phyloP scores from a whole-genome alignment of 2,797 vertebrate genomes.

The Macrochelys suwanniensis region DNA sequence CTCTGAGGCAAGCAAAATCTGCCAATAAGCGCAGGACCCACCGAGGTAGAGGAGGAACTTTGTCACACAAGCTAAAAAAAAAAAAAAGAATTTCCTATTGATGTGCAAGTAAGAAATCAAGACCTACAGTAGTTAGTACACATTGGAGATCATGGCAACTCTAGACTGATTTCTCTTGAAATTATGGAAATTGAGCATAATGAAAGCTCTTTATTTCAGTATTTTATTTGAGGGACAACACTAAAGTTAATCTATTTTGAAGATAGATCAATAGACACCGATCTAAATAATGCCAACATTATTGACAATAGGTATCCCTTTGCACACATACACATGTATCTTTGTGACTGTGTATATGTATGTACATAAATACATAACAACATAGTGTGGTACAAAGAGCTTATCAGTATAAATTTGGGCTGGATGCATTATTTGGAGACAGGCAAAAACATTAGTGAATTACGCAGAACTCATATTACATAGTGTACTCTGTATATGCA shows the following conservation, averaged over 20 bases:
- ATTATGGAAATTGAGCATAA: not conserved
- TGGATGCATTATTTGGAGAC: not conserved
- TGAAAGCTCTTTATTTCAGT: not conserved
- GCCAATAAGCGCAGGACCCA: no score
- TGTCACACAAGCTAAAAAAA: not conserved
- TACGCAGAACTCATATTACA: fast-evolving
- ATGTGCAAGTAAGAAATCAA: constrained; percentile 5
- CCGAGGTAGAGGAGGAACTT: no score
- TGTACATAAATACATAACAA: not conserved
- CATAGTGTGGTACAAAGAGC: not conserved
- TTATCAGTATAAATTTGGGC: not conserved
- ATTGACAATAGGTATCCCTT: not conserved
- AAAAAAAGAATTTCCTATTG: not conserved
- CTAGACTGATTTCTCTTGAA: not conserved
- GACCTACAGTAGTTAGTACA: constrained; percentile 31
- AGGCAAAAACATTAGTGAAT: not conserved
- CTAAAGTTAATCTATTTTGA: not conserved
- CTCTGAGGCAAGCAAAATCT: no score
- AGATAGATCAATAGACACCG: not conserved
- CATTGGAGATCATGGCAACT: not conserved
- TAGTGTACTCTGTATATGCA: not conserved
- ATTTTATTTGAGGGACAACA: not conserved
- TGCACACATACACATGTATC: not conserved
- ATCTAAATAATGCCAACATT: not conserved
- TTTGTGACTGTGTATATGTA: not conserved